These are phyloP conservation scores for Spermophilus dauricus DNA, from an alignment of 2,113 vertebrate genomes.

Conservation along the genomic window DNA sequence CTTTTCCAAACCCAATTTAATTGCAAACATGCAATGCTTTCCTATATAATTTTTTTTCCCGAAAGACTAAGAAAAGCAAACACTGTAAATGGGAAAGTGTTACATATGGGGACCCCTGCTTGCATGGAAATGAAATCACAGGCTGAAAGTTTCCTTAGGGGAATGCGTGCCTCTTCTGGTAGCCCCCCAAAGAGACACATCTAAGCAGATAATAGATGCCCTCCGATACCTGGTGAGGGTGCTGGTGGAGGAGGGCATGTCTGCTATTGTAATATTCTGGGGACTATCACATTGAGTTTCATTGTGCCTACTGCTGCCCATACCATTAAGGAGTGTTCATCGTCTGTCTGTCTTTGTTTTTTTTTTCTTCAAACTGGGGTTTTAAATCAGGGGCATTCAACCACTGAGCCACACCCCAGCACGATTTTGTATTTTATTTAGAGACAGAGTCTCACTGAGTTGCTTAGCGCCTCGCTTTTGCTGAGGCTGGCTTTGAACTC, in stretches of 20 bases:
- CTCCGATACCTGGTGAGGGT: background rate
- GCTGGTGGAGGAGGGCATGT: background rate
- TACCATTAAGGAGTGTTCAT: fast-evolving
- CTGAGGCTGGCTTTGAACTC: too few species aligned
- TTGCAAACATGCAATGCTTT: constrained; percentile 19
- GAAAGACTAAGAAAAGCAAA: constrained; percentile 42
- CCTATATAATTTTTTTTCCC: background rate
- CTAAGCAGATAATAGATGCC: background rate
- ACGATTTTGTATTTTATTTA: too few species aligned
- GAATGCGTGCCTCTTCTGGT: background rate
- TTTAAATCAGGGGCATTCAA: too few species aligned
- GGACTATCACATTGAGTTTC: background rate
- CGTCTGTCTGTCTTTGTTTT: too few species aligned
- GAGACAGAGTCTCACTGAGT: too few species aligned
- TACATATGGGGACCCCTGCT: background rate
- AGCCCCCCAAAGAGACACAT: too few species aligned
- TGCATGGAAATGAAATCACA: background rate
- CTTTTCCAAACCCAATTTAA: constrained; percentile 49
- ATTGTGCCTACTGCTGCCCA: background rate
- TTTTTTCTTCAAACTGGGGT: too few species aligned
- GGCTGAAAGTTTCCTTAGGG: background rate
- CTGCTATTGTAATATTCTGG: background rate
- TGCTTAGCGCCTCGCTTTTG: too few species aligned
- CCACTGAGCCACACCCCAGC: too few species aligned
- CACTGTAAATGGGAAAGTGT: background rate